These are phyloP conservation scores for Trichogramma evanescens DNA, from an alignment of 2,888 invertebrate species.

Conservation along the genomic window DNA sequence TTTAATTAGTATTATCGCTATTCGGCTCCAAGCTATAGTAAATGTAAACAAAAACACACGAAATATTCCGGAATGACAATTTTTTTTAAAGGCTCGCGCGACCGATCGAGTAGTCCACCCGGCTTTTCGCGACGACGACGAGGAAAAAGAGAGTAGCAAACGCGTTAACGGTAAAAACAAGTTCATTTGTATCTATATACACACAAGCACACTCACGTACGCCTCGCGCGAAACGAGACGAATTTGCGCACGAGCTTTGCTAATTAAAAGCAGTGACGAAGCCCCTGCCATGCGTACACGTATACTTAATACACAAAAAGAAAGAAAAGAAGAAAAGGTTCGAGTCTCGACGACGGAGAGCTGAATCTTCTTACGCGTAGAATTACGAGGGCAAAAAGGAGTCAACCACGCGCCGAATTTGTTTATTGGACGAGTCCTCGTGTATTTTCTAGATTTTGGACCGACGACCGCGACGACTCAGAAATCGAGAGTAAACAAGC, in stretches of 20 bases:
- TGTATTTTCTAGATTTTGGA: too few species aligned
- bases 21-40: too few species aligned
- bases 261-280: constrained; percentile 19
- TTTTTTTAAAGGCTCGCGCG: too few species aligned
- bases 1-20: too few species aligned
- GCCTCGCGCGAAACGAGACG: not conserved
- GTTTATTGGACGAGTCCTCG: not conserved
- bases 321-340: too few species aligned
- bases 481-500: too few species aligned
- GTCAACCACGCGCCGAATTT: not conserved
- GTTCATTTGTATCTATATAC: constrained; percentile 4
- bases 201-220: not conserved
- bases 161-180: constrained; percentile 17
- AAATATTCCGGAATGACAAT: too few species aligned
- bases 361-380: too few species aligned
- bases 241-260: not conserved
- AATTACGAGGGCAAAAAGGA: not conserved
- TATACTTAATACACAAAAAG: too few species aligned
- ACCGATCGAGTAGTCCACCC: not conserved
- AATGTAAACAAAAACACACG: too few species aligned
- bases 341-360: too few species aligned
- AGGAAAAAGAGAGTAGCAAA: not conserved
- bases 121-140: not conserved
- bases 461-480: too few species aligned
- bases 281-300: not conserved